A percentile compares a stretch with the other conserved stretches of the same genome.
Conservation (phyloP, 2,888 invertebrate species). For the Lycaena phlaeas region DNA sequence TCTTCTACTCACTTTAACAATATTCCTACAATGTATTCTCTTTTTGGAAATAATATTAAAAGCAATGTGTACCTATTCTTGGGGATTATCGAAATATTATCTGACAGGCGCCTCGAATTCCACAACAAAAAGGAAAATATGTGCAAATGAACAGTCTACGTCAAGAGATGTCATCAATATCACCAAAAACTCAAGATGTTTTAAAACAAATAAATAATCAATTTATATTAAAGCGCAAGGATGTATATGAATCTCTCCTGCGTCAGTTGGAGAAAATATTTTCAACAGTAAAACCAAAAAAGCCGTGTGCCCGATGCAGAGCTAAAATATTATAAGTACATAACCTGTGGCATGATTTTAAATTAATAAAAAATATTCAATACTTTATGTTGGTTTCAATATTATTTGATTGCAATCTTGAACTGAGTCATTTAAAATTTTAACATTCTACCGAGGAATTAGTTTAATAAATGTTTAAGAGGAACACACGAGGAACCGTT, state of each 20-base stretch:
- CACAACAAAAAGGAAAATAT: neutral
- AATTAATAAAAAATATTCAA: no score
- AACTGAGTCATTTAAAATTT: no score
- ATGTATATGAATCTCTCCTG: constrained; percentile 26
- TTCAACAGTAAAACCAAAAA: constrained; percentile 16
- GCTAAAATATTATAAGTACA: constrained; percentile 3
- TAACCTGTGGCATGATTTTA: no score
- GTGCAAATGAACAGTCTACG: neutral
- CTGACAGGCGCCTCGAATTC: constrained; percentile 11
- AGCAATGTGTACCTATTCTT: neutral
- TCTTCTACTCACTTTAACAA: neutral
- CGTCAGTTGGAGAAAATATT: constrained; percentile 33
- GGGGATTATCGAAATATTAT: constrained; percentile 5
- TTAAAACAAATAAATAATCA: constrained; percentile 32
- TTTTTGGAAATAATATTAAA: neutral
- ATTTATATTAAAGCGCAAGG: constrained; percentile 29
- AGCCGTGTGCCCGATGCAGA: constrained; percentile 28
- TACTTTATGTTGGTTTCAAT: no score
- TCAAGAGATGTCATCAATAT: constrained; percentile 23
- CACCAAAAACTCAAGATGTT: constrained; percentile 33
- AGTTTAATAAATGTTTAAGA: no score
- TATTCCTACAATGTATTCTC: neutral
- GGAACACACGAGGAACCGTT: no score
- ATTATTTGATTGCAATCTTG: no score
- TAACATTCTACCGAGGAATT: no score